Conservation (phyloP, 2,113 vertebrate species). For the Excalfactoria chinensis region DNA sequence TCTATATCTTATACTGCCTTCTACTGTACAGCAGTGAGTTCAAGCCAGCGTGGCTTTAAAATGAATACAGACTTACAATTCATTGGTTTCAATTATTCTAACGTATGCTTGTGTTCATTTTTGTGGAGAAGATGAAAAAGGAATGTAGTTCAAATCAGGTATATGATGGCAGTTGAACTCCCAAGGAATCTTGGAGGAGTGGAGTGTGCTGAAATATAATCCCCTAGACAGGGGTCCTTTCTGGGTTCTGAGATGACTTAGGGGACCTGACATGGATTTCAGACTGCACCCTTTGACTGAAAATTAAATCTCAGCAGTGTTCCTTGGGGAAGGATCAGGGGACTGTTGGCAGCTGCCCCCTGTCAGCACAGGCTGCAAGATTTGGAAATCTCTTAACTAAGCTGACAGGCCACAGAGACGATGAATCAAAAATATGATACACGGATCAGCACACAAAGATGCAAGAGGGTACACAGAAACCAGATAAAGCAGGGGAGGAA, state of each 20-base stretch:
- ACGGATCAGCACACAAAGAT: conserved; percentile 78
- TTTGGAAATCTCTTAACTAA: conserved; percentile 88
- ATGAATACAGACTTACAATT: conserved; percentile 32
- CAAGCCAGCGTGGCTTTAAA: background rate
- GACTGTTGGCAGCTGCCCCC: conserved; percentile 83
- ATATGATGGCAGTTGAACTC: conserved; percentile 40
- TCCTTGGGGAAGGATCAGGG: conserved; percentile 82
- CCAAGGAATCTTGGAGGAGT: conserved; percentile 60
- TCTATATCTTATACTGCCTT: background rate
- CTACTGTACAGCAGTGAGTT: background rate
- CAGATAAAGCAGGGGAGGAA: conserved; percentile 61
- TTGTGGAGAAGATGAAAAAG: background rate
- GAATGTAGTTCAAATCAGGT: conserved; percentile 38
- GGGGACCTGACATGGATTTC: conserved; percentile 82
- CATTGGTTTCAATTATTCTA: conserved; percentile 52
- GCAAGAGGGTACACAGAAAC: conserved; percentile 46
- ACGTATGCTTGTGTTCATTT: conserved; percentile 18
- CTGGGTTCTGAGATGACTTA: conserved; percentile 77
- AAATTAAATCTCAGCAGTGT: conserved; percentile 83
- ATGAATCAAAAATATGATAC: conserved; percentile 81
- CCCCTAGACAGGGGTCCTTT: conserved; percentile 67
- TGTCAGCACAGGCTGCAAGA: conserved; percentile 81
- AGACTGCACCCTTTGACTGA: conserved; percentile 82
- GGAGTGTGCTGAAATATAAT: conserved; percentile 69
- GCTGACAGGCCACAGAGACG: conserved; percentile 83